These are phyloP conservation scores for Branchellion lobata DNA, from an alignment of 2,888 invertebrate species.

Conservation along the genomic window DNA sequence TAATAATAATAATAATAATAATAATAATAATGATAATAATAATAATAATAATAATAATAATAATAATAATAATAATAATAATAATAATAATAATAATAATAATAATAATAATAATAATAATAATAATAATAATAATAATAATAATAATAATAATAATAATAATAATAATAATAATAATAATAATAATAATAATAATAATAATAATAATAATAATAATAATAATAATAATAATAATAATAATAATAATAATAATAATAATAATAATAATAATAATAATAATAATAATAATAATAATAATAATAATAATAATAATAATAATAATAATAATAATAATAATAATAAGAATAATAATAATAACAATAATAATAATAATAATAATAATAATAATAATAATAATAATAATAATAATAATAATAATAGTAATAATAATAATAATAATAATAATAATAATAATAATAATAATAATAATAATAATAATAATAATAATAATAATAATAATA, in stretches of 20 bases:
- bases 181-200: no score
- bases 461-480: slow-evolving; percentile 26
- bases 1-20: neutral
- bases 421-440: neutral
- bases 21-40: neutral
- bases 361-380: neutral
- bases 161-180: no score
- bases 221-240: no score
- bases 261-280: neutral
- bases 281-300: neutral
- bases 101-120: no score
- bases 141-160: no score
- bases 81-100: neutral
- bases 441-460: neutral
- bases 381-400: neutral
- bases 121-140: no score
- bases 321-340: neutral
- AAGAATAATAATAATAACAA: neutral
- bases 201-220: no score
- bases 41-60: neutral
- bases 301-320: neutral
- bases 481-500: slow-evolving; percentile 40
- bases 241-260: no score
- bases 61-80: neutral
- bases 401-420: neutral